Evolutionary conservation across 1,140 invertebrate genomes (phyloP), one percentile per base, ranked within the genome.

Genomic region (Archegozetes longisetosus): DNA sequence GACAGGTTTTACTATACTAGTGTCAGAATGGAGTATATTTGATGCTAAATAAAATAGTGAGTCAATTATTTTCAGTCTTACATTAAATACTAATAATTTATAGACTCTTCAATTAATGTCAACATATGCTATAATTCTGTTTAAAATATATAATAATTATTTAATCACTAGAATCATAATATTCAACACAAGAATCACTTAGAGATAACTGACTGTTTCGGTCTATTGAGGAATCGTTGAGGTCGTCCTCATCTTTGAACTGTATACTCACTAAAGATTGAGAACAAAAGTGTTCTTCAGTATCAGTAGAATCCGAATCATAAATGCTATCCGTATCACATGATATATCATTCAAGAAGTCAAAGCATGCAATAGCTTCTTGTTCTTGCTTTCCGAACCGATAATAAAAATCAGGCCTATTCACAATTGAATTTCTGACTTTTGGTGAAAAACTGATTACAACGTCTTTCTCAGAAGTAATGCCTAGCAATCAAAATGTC

Each of bases 301-400:
- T 17, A 40, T 40, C 32, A 40, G 6, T 40, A 17, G 32, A 40
- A 40, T 40, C 17, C 6, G 32, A 40, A 40, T 40, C 32, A 17
- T 40, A 9, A 40, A 9, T 17, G 17, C 17, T 17, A 40, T 17
- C 17, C 6, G 17, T 40, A 4, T 75, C 57, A 40, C n/a, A 25
- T 4, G 72, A 79, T 62, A 85, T 71, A 62, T 83, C 79, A 68
- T 86, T 79, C 54, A 86, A 76, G 73, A 85, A 86, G 72, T 85
- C 82, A 70, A 86, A 86, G 63, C 80, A 81, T 28, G 83, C 81
- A 53, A 86, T 80, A 24, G 83, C 83, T 70, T 84, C 83, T 54
- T 77, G 74, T 69, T 86, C 83, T 66, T 83, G 80, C 61, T 83
- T 82, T n/a, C 83, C 83, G 71, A 79, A 86, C 61, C 83, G 77